These are phyloP conservation scores for Caenorhabditis inopinata DNA, from an alignment of 1,140 invertebrate species.

Conservation along the genomic window DNA sequence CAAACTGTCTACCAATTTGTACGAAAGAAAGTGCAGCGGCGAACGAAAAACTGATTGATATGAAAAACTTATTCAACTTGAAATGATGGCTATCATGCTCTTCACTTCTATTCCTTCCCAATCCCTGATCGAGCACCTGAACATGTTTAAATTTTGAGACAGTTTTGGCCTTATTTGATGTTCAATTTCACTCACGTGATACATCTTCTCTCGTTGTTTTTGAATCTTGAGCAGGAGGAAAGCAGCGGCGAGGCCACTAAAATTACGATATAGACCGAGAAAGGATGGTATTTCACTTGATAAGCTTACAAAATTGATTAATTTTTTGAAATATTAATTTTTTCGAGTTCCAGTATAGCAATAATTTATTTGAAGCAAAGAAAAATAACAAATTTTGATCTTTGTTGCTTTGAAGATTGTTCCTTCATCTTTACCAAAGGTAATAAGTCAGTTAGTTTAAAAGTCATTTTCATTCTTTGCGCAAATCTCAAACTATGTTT, in stretches of 20 bases:
- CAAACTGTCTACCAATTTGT: conserved; percentile 1
- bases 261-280: background rate
- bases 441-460: too few relatives aligned
- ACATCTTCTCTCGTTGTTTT: conserved; percentile 42
- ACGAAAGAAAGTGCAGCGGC: conserved; percentile 4
- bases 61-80: conserved; percentile 34
- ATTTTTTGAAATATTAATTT: too few relatives aligned
- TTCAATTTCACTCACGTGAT: conserved; percentile 37
- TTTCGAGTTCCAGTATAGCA: too few relatives aligned
- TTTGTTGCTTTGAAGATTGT: too few relatives aligned
- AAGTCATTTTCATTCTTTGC: too few relatives aligned
- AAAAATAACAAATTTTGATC: too few relatives aligned
- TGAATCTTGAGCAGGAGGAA: conserved; percentile 39
- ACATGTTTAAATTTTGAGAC: background rate
- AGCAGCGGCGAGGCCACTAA: conserved; percentile 31
- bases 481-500: background rate
- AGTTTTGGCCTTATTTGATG: background rate
- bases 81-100: conserved; percentile 40
- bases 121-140: conserved; percentile 31
- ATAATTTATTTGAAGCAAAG: too few relatives aligned
- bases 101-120: conserved; percentile 36
- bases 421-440: too few relatives aligned
- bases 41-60: conserved; percentile 31
- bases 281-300: too few relatives aligned
- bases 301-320: too few relatives aligned